Base-by-base conservation (phyloP, 2,113 vertebrate genomes). In the Larimichthys polyactis region DNA sequence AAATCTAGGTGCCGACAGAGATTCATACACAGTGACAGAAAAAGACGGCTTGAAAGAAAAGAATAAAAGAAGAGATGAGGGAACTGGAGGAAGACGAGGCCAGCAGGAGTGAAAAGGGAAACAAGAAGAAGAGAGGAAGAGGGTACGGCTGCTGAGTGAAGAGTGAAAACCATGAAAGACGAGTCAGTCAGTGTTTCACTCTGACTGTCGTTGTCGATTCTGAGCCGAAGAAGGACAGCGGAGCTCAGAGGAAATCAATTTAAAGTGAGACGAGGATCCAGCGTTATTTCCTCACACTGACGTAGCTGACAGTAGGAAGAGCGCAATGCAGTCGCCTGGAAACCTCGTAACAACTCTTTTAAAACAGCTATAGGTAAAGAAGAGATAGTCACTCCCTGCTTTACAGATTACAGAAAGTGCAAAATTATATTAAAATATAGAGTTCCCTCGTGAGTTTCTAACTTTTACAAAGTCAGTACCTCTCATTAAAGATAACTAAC, bases 241-340 rank as follows among this genome's bases (percentile, higher is more conserved):
- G 19, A 24, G 72, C 79, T 71, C 71, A 68, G 65, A 72, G 64
- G 59, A 64, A 75, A 74, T 68, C 22, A 17, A 44, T 82, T 78
- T 6, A 84, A 79, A 86, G 65, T 51, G 12, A 64, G 32, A 54
- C n/a, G 7, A 52, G 46, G 59, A 64, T n/a, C 29, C 27, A 63
- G 54, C 29, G 5, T 29, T 73, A 8, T 46, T 63, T 84, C 48
- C 15, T 46, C 32, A 0, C 12, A 5, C 71, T 27, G 43, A 27
- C 24, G 55, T 49, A 44, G 51, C 40, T 46, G 67, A 81, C 52
- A 36, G n/a, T 60, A 24, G 8, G 44, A 55, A 71, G 20, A 74
- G 9, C 48, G 10, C 29, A 0, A 27, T n/a, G 66, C 66, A 36
- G 66, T 52, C 10, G 27, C 11, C 36, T 12, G 52, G 9, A 71